Evolutionary conservation across 2,113 vertebrate genomes (phyloP), one percentile per base, ranked within the genome.

Genomic region (Passerina amoena): DNA sequence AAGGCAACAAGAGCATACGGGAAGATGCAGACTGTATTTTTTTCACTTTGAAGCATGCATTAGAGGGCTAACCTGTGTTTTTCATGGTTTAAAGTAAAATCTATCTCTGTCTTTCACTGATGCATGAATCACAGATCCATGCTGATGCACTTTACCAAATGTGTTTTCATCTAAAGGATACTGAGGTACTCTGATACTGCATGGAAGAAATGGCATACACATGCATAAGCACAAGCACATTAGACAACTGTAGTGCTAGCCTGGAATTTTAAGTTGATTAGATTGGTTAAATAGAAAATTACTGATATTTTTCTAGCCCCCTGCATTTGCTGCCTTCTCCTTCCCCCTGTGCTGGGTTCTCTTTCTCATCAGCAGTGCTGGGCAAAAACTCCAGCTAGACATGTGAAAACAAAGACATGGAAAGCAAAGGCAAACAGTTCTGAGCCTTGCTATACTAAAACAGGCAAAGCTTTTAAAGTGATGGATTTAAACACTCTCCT

Each of bases 331-430:
- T 75, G 14, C 21, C 38, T 38, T 38, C 17, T 54, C 24, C 14
- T n/a, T 66, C 21, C 31, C 25, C 27, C n/a, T 60, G 1, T 63
- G 66, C 7, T 53, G 75, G 61, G 31, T 76, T 97, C 69, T 94
- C 54, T 87, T 89, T 92, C 68, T 79, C 73, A 64, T 76, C 75
- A 92, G 93, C 76, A 65, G 45, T 91, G 82, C 73, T 92, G 91
- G 95, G 80, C 86, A 87, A 91, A 95, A 97, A 97, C 95, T 97
- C 96, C 87, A 95, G 94, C 94, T 83, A 88, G 50, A 91, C 84
- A 78, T 96, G 59, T 40, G 30, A 86, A 96, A 97, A 97, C 96
- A 97, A 97, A 97, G 97, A 42, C 90, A 93, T 69, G 93, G 96
- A 93, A 95, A 94, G 94, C 91, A 88, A 70, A 97, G 97, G 61